Evolutionary conservation across 2,797 vertebrate species (phyloP).

Genomic region (Leucoraja ocellata): DNA sequence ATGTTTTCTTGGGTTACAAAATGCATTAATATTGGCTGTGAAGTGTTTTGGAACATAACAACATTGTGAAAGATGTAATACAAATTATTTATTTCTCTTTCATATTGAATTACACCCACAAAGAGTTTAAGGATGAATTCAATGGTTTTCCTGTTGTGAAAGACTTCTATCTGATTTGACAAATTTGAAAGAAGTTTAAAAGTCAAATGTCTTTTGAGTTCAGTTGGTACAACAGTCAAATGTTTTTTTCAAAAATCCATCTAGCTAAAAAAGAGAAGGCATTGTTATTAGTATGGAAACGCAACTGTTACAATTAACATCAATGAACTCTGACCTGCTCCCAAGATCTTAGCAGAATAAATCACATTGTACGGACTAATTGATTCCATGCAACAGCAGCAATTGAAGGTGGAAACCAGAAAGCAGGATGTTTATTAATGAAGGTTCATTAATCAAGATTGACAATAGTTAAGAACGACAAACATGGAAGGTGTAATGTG

Average conservation of each 20-base stretch:
- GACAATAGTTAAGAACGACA: constrained; percentile 64
- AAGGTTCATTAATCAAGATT: constrained; percentile 85
- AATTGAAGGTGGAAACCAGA: constrained; percentile 88
- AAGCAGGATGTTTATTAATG: constrained; percentile 92
- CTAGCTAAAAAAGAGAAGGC: neutral
- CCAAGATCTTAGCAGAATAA: constrained; percentile 68
- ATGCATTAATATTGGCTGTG: neutral
- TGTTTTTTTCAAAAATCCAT: neutral
- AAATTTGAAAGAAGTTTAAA: neutral
- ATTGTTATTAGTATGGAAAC: neutral
- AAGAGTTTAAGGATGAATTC: neutral
- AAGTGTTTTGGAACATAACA: neutral
- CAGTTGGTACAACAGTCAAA: neutral
- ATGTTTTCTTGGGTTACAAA: neutral
- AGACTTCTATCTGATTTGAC: neutral
- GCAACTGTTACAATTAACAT: constrained; percentile 27
- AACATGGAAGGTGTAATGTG: constrained; percentile 43
- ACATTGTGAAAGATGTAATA: neutral
- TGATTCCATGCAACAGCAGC: constrained; percentile 81
- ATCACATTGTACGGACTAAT: constrained; percentile 89
- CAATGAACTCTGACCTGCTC: constrained; percentile 36
- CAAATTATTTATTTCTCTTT: neutral
- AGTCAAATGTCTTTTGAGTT: neutral
- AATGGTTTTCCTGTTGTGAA: neutral
- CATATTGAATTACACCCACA: neutral